Evolutionary conservation across 2,797 vertebrate species (phyloP), one percentile per base, ranked within the genome.

Genomic region (Dromococcyx pavoninus): DNA sequence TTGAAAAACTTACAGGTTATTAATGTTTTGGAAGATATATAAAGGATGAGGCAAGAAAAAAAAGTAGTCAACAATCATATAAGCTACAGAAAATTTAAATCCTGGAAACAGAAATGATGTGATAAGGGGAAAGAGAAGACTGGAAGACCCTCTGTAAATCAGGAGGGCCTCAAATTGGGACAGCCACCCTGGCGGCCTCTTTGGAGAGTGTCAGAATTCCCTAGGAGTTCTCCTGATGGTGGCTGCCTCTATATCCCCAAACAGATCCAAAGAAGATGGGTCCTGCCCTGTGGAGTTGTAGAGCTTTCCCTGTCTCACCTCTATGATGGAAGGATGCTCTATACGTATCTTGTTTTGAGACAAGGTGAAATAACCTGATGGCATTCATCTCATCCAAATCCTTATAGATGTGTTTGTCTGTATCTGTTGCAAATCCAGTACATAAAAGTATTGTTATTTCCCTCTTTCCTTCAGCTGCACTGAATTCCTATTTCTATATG

Each of bases 371-470:
- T 39, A 89, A 19, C 17, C 65, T 80, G 7, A 74, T 41, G 74
- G 22, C 71, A 72, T 69, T 83, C 2, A 39, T 33, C 22, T 74
- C 32, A 60, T 43, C 24, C 32, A n/a, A 44, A 69, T 74, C 69
- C 86, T 87, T 60, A 70, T 30, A 23, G 22, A 44, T 81, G 30
- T 4, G 0, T 60, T 4, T 76, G 10, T 73, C 51, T 89, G 37
- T 17, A 41, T 74, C 65, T 94, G 51, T 85, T 77, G 35, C 46
- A 86, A 70, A 95, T 70, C 33, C 33, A 79, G 87, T 76, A 66
- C 24, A 78, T 9, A 86, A 53, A 24, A 12, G 7, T 61, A 81
- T 84, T 33, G 10, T 74, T 81, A 75, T 44, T 46, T 81, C 35
- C 9, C 46, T 86, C 27, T 65, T 89, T 61, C 23, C 27, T 77